Evolutionary conservation across 2,888 invertebrate species (phyloP), one percentile per base, ranked within the genome.

Genomic region (Drosophila tanythrix): DNA sequence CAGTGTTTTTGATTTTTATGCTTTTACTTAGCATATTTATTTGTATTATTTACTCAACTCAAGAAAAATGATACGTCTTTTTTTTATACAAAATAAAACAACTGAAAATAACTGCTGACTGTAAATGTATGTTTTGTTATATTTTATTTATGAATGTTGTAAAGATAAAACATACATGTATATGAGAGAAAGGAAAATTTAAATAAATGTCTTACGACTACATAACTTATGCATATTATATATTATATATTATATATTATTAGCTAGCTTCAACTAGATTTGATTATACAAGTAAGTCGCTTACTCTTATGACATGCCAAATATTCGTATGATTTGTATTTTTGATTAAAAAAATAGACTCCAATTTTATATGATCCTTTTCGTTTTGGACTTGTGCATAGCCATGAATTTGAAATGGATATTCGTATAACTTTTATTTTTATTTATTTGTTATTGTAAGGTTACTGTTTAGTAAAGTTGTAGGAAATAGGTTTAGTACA

Each of bases 321-420:
- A 60, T 76, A 65, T 61, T 63, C 52, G 57, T 60, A 33, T 43
- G 50, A 13, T 33, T 43, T 56, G 51, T 15, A 15, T 33, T 52
- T 60, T 58, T 46, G 57, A 70, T 66, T 88, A 88, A 68, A 90
- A 90, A 86, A 90, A 86, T 89, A 88, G 79, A 89, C 78, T 82
- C 61, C 60, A 66, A 18, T 62, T 53, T 27, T 57, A 31, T 53
- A 51, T 46, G 57, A 48, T 53, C 46, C 33, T 31, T 51, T 31
- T 64, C 21, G 52, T 36, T 38, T 38, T 33, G 29, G 25, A 43
- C 33, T 65, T 35, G 33, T 58, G 56, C 66, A 63, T 73, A 73
- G 63, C 79, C 67, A 43, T 64, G 48, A 58, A 40, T 52, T 56
- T 53, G 25, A 53, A 76, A 60, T 56, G 40, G 33, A 63, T 57